phyloP scores from a whole-genome alignment of 2,888 invertebrate species.

The Ramazzottius varieornatus region DNA sequence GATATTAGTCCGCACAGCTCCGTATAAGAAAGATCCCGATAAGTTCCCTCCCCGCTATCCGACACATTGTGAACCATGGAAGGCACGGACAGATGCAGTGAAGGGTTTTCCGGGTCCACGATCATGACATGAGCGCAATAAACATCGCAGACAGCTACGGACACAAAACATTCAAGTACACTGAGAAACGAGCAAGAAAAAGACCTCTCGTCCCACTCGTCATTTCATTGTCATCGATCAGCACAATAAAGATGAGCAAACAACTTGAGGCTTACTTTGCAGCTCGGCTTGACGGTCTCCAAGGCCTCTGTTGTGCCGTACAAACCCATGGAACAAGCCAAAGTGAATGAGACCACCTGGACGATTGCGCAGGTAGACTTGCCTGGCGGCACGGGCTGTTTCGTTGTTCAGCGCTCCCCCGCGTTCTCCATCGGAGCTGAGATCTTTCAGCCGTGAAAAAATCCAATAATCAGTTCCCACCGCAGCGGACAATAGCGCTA shows the following conservation, averaged over 20 bases:
- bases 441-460: neutral
- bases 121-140: neutral
- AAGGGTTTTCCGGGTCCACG: neutral
- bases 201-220: too few relatives aligned
- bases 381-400: neutral
- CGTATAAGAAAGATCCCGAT: neutral
- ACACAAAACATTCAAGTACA: neutral
- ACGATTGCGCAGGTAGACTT: neutral
- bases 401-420: neutral
- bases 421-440: neutral
- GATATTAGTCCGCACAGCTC: neutral
- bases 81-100: too few relatives aligned
- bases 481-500: neutral
- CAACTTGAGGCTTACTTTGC: neutral
- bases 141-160: neutral
- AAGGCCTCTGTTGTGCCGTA: constrained; percentile 2
- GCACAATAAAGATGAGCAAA: neutral
- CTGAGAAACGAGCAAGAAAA: too few relatives aligned
- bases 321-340: neutral
- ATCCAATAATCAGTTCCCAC: neutral
- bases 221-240: too few relatives aligned
- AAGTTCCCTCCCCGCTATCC: neutral
- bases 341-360: neutral
- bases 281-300: neutral
- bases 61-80: neutral